Evolutionary conservation across 2,113 vertebrate species (phyloP).

Genomic region (Dendropsophus ebraccatus): DNA sequence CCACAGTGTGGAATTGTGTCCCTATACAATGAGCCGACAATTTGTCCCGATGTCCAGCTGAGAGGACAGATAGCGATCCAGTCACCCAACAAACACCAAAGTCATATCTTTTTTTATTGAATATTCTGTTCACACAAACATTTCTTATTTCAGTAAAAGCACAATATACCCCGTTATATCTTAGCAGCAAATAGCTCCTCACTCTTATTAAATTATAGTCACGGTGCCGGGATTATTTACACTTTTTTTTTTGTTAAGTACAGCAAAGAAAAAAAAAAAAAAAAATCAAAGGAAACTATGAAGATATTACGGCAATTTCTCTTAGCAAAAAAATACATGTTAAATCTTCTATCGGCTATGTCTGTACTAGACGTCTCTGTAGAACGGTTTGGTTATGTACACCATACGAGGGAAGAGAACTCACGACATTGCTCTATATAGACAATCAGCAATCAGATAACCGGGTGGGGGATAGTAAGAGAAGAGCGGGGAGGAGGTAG

Average conservation of each 20-base stretch:
- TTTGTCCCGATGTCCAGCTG: too few relatives aligned
- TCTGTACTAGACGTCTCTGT: slow-evolving; percentile 70
- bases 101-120: slow-evolving; percentile 70
- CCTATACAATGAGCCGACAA: too few relatives aligned
- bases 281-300: slow-evolving; percentile 67
- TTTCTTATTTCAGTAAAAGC: slow-evolving; percentile 66
- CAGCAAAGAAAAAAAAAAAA: slow-evolving; percentile 67
- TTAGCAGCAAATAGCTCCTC: slow-evolving; percentile 66
- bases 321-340: slow-evolving; percentile 71
- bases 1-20: too few relatives aligned
- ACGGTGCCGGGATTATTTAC: slow-evolving; percentile 63
- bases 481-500: slow-evolving; percentile 59
- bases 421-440: slow-evolving; percentile 74
- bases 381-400: slow-evolving; percentile 73
- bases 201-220: slow-evolving; percentile 64
- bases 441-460: slow-evolving; percentile 70
- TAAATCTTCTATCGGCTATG: slow-evolving; percentile 71
- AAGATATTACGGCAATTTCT: slow-evolving; percentile 72
- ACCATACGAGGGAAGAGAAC: slow-evolving; percentile 72
- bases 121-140: slow-evolving; percentile 72
- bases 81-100: not conserved
- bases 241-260: slow-evolving; percentile 67
- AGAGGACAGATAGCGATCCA: too few relatives aligned
- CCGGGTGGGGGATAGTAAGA: slow-evolving; percentile 70
- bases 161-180: slow-evolving; percentile 65